A percentile compares a stretch with the other conserved stretches of the same genome.
These are phyloP conservation scores for Drosophila longiperda DNA, from an alignment of 2,888 invertebrate species.

Conservation along the genomic window DNA sequence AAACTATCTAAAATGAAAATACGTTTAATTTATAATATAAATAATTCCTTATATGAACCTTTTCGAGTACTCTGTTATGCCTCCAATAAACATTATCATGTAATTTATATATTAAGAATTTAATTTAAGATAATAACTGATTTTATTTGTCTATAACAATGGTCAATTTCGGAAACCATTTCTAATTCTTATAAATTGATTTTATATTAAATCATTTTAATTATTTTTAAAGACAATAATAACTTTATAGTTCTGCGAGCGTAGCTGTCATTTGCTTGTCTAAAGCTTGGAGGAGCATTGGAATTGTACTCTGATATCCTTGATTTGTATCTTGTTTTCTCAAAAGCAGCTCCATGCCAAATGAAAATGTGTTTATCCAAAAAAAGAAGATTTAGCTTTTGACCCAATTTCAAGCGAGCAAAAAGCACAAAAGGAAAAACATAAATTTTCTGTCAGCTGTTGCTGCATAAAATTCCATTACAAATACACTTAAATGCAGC, in stretches of 20 bases:
- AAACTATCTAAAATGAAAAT: not conserved
- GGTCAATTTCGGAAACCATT: not conserved
- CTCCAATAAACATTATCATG: not conserved
- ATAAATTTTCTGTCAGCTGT: slow-evolving; percentile 41
- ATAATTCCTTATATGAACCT: not conserved
- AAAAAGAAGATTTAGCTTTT: slow-evolving; percentile 44
- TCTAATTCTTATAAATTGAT: too few species aligned
- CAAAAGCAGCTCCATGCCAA: slow-evolving; percentile 59
- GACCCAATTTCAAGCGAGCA: slow-evolving; percentile 58
- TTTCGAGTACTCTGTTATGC: not conserved
- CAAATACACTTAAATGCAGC: slow-evolving; percentile 38
- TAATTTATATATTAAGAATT: too few species aligned
- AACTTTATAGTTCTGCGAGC: not conserved
- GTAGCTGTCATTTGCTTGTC: slow-evolving; percentile 9
- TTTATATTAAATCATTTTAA: not conserved
- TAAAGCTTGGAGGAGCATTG: slow-evolving; percentile 18
- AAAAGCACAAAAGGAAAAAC: slow-evolving; percentile 15
- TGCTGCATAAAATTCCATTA: slow-evolving; percentile 63
- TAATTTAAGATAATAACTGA: too few species aligned
- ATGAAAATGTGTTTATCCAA: slow-evolving; percentile 50
- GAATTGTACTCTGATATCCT: slow-evolving; percentile 41
- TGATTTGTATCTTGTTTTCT: slow-evolving; percentile 23
- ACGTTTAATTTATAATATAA: not conserved
- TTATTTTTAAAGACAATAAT: not conserved
- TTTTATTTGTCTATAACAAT: too few species aligned